Evolutionary conservation across 2,113 vertebrate genomes (phyloP), one percentile per base, ranked within the genome.

Genomic region (Alethe diademata): DNA sequence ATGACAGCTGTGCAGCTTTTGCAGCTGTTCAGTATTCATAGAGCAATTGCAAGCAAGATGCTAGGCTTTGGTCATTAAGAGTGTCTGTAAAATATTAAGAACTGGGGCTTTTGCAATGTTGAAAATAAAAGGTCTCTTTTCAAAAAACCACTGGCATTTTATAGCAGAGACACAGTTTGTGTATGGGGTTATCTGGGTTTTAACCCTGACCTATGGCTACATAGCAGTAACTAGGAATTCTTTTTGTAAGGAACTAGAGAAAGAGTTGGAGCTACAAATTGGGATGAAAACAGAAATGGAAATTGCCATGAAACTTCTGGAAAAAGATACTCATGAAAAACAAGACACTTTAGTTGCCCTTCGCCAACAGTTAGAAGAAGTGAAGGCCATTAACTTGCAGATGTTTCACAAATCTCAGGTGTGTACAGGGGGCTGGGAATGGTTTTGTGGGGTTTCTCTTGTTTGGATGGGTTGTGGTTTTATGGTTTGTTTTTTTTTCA

Each of bases 391-490:
- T 38, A 99, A 99, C 84, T 92, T 99, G 79, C 99, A 99, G 96
- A 99, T 99, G 99, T 99, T 99, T 95, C 98, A 99, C 96, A 99
- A 99, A 95, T 98, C 98, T 58, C 99, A 99, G 98, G 99, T 99
- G 97, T 19, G 70, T 65, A 14, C 48, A 83, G 57, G 18, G 47
- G 3, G 1, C 36, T 71, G 35, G 43, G 67, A 10, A 36, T 53
- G 18, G 4, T 48, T 61, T 29, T 67, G 16, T n/a, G 23, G 5
- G 6, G 4, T 43, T 57, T 35, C 56, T 82, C 29, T 43, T 54
- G 8, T 65, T 89, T 73, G 45, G 9, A 4, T 40, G 29, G 24
- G 24, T 48, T 82, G 36, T 61, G 35, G 16, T 33, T 33, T 45
- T 58, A 50, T 2, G 0, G 38, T 14, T 40, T 66, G 1, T 4